Percentiles rank a stretch among this genome's conserved stretches.
Evolutionary conservation across 92 coral and sea anemone species (phyloP).

Genomic region (Isaurus tuberculatus): DNA sequence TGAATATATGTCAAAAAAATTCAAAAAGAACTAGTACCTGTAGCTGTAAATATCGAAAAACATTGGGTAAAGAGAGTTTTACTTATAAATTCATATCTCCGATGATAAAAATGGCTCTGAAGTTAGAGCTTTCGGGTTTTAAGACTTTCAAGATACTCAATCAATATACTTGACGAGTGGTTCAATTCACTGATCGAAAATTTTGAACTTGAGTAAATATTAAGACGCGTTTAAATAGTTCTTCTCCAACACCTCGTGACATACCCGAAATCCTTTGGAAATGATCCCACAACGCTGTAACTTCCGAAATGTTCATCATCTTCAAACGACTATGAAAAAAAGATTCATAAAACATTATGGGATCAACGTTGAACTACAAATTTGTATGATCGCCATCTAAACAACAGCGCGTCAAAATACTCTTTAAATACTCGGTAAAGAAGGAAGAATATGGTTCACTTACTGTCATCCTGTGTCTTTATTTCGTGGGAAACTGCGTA

Average conservation of each 20-base stretch:
- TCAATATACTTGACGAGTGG: no score
- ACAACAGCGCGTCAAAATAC: no score
- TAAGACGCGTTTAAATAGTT: neutral
- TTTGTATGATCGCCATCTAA: neutral
- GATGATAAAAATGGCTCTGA: no score
- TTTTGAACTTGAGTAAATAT: neutral
- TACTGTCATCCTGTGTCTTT: slow-evolving; percentile 37
- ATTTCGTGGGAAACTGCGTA: neutral
- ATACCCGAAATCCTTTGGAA: slow-evolving; percentile 97
- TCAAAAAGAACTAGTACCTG: no score
- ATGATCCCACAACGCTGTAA: slow-evolving; percentile 96
- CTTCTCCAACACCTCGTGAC: slow-evolving; percentile 21
- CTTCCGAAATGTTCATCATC: slow-evolving; percentile 97
- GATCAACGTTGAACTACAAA: no score
- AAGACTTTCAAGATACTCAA: no score
- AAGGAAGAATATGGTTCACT: neutral
- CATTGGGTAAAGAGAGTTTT: no score
- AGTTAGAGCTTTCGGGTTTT: no score
- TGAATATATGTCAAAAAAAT: no score
- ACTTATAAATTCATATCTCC: no score
- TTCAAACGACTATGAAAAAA: slow-evolving; percentile 76
- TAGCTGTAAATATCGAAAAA: no score
- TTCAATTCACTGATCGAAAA: neutral
- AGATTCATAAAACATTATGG: neutral
- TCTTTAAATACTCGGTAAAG: neutral